Conservation (phyloP, 2,888 invertebrate species). For the Pristionchus entomophagus region DNA sequence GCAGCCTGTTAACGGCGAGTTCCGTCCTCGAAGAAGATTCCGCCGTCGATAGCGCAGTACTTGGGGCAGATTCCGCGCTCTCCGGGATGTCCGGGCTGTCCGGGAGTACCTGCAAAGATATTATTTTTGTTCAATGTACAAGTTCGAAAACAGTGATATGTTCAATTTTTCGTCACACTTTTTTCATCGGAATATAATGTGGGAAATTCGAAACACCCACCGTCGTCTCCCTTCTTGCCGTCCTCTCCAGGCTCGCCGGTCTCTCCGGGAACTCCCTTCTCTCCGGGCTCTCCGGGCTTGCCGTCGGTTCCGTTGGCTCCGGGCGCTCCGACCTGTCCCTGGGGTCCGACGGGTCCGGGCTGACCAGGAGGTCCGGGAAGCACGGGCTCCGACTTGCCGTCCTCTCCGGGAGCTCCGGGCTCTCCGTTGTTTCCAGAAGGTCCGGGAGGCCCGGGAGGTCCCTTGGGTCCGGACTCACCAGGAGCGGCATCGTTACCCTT, state of each 20-base stretch:
- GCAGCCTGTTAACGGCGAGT: slow-evolving; percentile 41
- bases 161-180: no score
- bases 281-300: slow-evolving; percentile 62
- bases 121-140: no score
- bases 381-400: slow-evolving; percentile 51
- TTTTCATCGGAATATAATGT: no score
- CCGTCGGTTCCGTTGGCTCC: slow-evolving; percentile 64
- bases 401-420: slow-evolving; percentile 59
- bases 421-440: slow-evolving; percentile 57
- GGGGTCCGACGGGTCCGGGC: slow-evolving; percentile 63
- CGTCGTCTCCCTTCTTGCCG: slow-evolving; percentile 61
- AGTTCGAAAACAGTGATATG: no score
- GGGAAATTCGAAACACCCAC: no score
- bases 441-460: slow-evolving; percentile 70
- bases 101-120: no score
- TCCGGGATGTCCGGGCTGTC: slow-evolving; percentile 64
- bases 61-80: slow-evolving; percentile 57
- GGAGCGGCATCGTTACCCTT: slow-evolving; percentile 67
- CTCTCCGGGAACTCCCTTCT: slow-evolving; percentile 46
- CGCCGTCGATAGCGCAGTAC: slow-evolving; percentile 60
- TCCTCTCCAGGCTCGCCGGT: slow-evolving; percentile 53
- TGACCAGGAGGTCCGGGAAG: slow-evolving; percentile 64
- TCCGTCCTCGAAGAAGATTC: slow-evolving; percentile 54
- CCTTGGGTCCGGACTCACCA: slow-evolving; percentile 68
- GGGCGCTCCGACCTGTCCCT: slow-evolving; percentile 63